Conservation (phyloP, 1,140 invertebrate genomes). For the Nephila pilipes region DNA sequence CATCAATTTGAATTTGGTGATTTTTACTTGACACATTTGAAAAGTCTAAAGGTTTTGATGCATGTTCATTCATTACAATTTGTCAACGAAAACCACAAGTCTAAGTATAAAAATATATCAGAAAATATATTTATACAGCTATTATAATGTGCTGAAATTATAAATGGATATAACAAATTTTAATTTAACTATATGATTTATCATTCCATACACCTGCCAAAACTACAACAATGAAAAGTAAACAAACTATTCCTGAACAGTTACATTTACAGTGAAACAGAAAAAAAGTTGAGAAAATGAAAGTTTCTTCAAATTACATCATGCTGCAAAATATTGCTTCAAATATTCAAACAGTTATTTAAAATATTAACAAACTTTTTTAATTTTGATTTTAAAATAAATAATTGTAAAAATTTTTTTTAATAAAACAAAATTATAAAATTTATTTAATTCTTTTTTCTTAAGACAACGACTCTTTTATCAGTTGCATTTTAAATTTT, state of each 20-base stretch:
- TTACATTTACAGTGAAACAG: background rate
- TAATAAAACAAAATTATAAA: no score
- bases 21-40: slow-evolving; percentile 53
- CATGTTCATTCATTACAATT: slow-evolving; percentile 55
- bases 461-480: background rate
- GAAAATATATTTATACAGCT: background rate
- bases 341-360: no score
- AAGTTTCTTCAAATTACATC: background rate
- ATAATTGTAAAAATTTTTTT: no score
- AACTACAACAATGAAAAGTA: slow-evolving; percentile 2
- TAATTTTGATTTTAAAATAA: no score
- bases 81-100: background rate
- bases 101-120: background rate
- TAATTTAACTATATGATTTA: no score
- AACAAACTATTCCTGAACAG: background rate
- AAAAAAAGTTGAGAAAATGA: background rate
- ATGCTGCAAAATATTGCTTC: no score
- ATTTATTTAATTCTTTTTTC: no score
- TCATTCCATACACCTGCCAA: background rate
- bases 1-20: background rate
- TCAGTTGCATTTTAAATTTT: no score
- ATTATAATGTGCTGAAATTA: background rate
- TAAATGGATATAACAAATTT: no score
- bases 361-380: no score
- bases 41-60: slow-evolving; percentile 41